Base-by-base conservation (phyloP, 92 coral and sea anemone species). In the Zoanthus sansibaricus region DNA sequence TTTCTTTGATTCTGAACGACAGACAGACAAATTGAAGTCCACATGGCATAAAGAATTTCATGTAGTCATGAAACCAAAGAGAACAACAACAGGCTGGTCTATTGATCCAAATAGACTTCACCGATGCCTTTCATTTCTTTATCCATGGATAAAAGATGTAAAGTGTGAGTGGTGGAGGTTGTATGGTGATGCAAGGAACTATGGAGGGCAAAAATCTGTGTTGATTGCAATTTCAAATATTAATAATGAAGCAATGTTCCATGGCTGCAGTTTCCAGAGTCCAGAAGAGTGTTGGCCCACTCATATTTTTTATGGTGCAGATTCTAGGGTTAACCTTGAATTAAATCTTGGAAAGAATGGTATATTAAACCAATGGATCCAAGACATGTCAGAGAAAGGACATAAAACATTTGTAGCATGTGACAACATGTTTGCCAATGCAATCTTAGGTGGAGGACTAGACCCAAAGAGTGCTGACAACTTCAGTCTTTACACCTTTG, bases 261-360 rank as follows among this genome's bases (percentile, higher is more conserved):
- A 87, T 77, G 84, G 83, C 20, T 73, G 79, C 59, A 77, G 76
- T 76, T 87, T 91, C 68, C 91, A 91, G 70, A 91, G 91, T 71
- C 93, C 93, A 30, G 72, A 51, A n/a, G 93, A 91, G 72, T 83
- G 90, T 69, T 91, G 93, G 93, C 93, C 93, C 2, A 37, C 77
- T 32, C 86, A 83, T 44, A 90, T 90, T 30, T 90, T 90, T 49
- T 90, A 79, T 70, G 75, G 89, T 30, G 64, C 93, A 61, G 93
- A 90, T 58, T 79, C 87, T n/a, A 72, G 93, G 44, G 48, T 90
- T 25, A 90, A 86, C 83, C 78, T 87, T 45, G 66, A 90, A 82
- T 76, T 90, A 76, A 76, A 77, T 77, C 48, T 89, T 66, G 89
- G 89, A 15, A 44, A 77, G 44, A 44, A 13, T 89, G 92, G 89